Evolutionary conservation across 2,797 vertebrate species (phyloP).

Genomic region (Rhabdophis nuchalis): DNA sequence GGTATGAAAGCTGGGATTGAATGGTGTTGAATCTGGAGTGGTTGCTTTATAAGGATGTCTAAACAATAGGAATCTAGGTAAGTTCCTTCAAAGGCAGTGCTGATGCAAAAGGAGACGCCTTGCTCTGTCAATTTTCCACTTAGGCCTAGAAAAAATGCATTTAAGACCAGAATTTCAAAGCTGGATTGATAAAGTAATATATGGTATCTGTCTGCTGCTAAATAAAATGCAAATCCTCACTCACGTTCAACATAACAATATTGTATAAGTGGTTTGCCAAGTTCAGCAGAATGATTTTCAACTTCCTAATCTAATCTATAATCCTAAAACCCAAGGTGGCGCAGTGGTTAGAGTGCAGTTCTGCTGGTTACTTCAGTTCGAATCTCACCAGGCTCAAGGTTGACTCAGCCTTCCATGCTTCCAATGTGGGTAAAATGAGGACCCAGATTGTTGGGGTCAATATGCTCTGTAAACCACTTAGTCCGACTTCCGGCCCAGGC

Average conservation of each 20-base stretch:
- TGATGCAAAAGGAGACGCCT: conserved; percentile 76
- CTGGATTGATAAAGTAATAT: background rate
- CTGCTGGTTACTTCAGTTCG: too few species aligned
- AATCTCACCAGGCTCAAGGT: too few species aligned
- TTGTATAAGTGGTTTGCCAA: background rate
- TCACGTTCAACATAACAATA: background rate
- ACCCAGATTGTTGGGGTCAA: too few species aligned
- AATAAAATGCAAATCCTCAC: background rate
- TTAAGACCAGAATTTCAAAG: accelerated
- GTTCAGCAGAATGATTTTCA: background rate
- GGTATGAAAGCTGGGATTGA: conserved; percentile 84
- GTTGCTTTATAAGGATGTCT: conserved; percentile 72
- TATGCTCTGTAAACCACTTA: too few species aligned
- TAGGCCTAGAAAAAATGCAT: conserved; percentile 56
- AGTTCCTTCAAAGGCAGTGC: conserved; percentile 77
- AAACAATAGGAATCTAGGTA: conserved; percentile 83
- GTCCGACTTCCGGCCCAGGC: too few species aligned
- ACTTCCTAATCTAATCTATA: background rate
- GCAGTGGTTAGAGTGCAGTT: too few species aligned
- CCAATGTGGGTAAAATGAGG: too few species aligned
- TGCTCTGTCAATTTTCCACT: conserved; percentile 61
- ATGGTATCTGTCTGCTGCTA: too few species aligned
- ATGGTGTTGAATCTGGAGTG: conserved; percentile 74
- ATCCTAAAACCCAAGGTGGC: background rate
- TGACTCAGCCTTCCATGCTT: too few species aligned